Evolutionary conservation across 2,797 vertebrate genomes (phyloP), one percentile per base, ranked within the genome.

Genomic region (Hydrolagus colliei): DNA sequence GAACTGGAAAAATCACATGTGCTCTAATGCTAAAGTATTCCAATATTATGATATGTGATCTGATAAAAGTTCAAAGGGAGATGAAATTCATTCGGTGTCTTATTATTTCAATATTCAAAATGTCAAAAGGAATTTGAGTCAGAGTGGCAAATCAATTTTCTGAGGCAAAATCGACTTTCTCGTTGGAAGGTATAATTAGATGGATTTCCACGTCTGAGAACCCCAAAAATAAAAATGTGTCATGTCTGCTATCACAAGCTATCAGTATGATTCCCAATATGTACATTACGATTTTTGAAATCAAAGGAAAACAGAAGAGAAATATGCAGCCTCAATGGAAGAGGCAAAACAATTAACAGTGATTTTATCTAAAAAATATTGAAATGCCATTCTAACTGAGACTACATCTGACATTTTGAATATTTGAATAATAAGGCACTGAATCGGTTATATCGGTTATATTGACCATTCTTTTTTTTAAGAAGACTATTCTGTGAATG

Each of bases 301-400:
- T 52, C 41, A 52, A 52, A 52, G 41, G 41, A 80, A 86, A 87
- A 78, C 22, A 27, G 22, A 72, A 86, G 71, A 86, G 59, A 35
- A 67, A 52, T 79, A 76, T 61, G 41, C 62, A 41, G 32, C 79
- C 52, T 41, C 82, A 86, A 62, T 80, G 77, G 79, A 85, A 87
- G 63, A 86, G 73, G 52, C 59, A 52, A 61, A 35, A 73, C 85
- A 86, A 85, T 85, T 76, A 86, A 86, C 86, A 86, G 80, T 41
- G 79, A 86, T 72, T 63, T 74, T 85, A 84, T 75, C 85, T 65
- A 84, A 86, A 63, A 72, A 86, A 86, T 1, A 52, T 52, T 52
- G 41, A 52, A 52, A 52, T 52, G 41, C 41, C 41, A 52, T 52
- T 52, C 41, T 52, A 52, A 52, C 41, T 52, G 41, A 27, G 27